A percentile compares a stretch with the other conserved stretches of the same genome.
Evolutionary conservation across 2,888 invertebrate species (phyloP).

Genomic region (Ophion ventricosus): DNA sequence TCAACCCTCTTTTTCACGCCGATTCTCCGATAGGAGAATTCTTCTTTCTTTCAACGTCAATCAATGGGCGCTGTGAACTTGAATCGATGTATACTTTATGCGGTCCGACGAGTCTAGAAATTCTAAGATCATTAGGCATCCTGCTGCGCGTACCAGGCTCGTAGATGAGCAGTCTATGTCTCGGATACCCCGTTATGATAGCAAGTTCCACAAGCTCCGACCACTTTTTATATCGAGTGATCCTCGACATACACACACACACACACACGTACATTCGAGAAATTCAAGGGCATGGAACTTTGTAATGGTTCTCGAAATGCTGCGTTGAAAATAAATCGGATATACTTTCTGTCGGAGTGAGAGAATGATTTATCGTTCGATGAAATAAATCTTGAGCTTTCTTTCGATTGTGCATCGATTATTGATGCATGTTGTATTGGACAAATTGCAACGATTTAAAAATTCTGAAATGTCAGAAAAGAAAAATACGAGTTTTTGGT

Average conservation of each 20-base stretch:
- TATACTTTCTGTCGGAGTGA: constrained; percentile 17
- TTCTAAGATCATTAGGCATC: constrained; percentile 16
- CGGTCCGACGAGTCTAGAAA: constrained; percentile 13
- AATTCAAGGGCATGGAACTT: constrained; percentile 29
- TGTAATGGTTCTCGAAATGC: constrained; percentile 20
- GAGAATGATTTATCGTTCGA: constrained; percentile 11
- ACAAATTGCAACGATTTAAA: neutral
- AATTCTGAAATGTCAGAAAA: neutral
- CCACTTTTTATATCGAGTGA: neutral
- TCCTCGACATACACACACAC: neutral
- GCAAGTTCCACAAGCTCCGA: constrained; percentile 10
- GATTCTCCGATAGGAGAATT: neutral
- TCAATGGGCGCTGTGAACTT: too few relatives aligned
- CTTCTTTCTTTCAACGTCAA: neutral
- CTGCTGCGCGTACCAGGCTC: neutral
- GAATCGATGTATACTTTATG: neutral
- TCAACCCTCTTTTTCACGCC: neutral
- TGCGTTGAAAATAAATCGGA: neutral
- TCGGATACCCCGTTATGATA: constrained; percentile 37
- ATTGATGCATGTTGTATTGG: neutral
- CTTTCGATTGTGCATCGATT: neutral
- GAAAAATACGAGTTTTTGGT: neutral
- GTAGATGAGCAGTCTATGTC: neutral
- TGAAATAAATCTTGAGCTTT: neutral
- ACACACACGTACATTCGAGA: neutral